A percentile compares a stretch with the other conserved stretches of the same genome.
phyloP scores from a whole-genome alignment of 30 jellyfish, hydroid and myxozoan genomes.

The Pseudorhiza aurosa region DNA sequence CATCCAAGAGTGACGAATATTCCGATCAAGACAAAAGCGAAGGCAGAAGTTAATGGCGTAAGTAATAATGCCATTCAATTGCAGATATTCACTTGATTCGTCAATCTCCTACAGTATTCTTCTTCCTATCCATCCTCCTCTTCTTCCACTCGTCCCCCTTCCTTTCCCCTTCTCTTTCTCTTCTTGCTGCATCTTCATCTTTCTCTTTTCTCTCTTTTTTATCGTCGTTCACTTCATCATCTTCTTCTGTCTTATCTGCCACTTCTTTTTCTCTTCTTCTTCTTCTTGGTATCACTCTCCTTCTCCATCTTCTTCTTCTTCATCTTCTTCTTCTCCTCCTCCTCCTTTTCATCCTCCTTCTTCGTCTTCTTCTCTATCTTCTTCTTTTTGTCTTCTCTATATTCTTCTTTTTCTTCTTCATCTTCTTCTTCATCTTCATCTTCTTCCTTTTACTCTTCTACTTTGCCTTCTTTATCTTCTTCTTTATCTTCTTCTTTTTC shows the following conservation, averaged over 20 bases:
- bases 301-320: neutral
- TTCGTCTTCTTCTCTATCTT: too few relatives aligned
- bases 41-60: too few relatives aligned
- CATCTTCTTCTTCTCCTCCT: neutral
- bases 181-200: too few relatives aligned
- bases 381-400: too few relatives aligned
- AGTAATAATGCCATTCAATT: too few relatives aligned
- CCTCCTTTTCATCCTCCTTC: neutral
- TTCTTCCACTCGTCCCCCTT: too few relatives aligned
- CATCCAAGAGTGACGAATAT: constrained; percentile 11
- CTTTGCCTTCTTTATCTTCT: neutral
- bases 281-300: neutral
- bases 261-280: neutral
- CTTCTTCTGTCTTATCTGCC: neutral
- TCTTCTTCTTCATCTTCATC: neutral
- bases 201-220: too few relatives aligned
- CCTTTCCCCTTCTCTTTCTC: too few relatives aligned
- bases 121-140: too few relatives aligned
- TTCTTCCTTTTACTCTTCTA: neutral
- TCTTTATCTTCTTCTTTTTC: neutral
- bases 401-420: neutral
- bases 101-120: too few relatives aligned
- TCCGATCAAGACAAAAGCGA: constrained; percentile 4
- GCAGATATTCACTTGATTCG: too few relatives aligned
- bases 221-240: too few relatives aligned